A percentile compares a stretch with the other conserved stretches of the same genome.
These are phyloP conservation scores for Vanessa atalanta DNA, from an alignment of 1,140 invertebrate genomes.

Conservation along the genomic window DNA sequence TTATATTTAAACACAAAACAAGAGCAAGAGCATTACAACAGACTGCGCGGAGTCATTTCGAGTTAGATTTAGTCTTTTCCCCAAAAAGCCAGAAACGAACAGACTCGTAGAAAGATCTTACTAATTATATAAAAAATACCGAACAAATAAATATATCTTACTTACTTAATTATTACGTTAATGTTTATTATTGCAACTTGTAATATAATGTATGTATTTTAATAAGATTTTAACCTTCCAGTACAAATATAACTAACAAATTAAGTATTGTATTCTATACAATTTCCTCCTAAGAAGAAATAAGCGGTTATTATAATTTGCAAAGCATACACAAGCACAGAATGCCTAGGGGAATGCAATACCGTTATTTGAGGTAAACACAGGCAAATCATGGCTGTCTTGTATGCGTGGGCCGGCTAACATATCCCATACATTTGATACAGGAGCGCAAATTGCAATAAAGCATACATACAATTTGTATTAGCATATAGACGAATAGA, in stretches of 20 bases:
- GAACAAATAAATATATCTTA: no score
- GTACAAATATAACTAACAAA: slow-evolving; percentile 23
- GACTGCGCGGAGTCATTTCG: no score
- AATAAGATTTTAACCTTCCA: background rate
- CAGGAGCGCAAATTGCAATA: slow-evolving; percentile 13
- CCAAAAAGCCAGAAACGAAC: no score
- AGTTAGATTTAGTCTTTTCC: no score
- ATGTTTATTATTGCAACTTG: no score
- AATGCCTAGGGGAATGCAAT: slow-evolving; percentile 35
- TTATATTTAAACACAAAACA: no score
- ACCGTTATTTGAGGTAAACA: slow-evolving; percentile 45
- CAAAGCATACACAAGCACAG: slow-evolving; percentile 27
- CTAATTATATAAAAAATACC: no score
- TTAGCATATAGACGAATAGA: slow-evolving; percentile 4
- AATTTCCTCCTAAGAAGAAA: slow-evolving; percentile 48
- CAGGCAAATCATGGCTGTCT: slow-evolving; percentile 31
- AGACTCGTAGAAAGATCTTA: no score
- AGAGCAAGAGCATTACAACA: no score
- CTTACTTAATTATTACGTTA: no score
- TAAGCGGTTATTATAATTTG: slow-evolving; percentile 56
- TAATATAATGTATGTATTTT: no score
- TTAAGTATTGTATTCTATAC: slow-evolving; percentile 23
- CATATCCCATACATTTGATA: slow-evolving; percentile 25
- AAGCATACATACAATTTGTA: background rate
- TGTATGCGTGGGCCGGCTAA: slow-evolving; percentile 25